phyloP scores from a whole-genome alignment of 2,888 invertebrate species.

The Pyrrhosoma nymphula region DNA sequence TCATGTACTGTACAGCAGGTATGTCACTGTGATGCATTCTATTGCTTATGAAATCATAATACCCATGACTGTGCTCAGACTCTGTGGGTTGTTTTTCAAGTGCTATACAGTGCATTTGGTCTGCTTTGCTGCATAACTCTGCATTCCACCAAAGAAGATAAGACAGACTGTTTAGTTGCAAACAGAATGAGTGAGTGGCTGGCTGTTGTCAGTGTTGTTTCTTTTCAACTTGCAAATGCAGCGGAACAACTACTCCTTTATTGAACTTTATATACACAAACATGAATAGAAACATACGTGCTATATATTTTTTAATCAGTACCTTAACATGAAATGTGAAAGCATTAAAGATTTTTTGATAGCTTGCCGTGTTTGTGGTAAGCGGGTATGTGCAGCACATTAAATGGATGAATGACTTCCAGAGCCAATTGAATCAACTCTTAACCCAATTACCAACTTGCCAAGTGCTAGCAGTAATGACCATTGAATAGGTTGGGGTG shows the following conservation, averaged over 20 bases:
- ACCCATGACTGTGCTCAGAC: slow-evolving; percentile 27
- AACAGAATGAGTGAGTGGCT: slow-evolving; percentile 37
- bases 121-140: neutral
- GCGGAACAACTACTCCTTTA: slow-evolving; percentile 28
- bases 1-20: slow-evolving; percentile 17
- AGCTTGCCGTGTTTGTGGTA: neutral
- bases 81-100: neutral
- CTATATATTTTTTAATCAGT: slow-evolving; percentile 57
- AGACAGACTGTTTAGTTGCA: slow-evolving; percentile 15
- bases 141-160: neutral
- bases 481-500: neutral
- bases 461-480: neutral
- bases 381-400: neutral
- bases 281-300: slow-evolving; percentile 10
- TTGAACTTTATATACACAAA: neutral
- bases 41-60: neutral
- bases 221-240: slow-evolving; percentile 26
- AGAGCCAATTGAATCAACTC: neutral
- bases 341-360: slow-evolving; percentile 36
- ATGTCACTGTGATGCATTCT: neutral
- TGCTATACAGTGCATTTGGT: slow-evolving; percentile 6
- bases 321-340: neutral
- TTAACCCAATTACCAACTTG: neutral
- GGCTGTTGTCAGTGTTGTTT: slow-evolving; percentile 24
- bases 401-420: neutral